phyloP scores from a whole-genome alignment of 2,888 invertebrate genomes.

The Anaspis maculata region DNA sequence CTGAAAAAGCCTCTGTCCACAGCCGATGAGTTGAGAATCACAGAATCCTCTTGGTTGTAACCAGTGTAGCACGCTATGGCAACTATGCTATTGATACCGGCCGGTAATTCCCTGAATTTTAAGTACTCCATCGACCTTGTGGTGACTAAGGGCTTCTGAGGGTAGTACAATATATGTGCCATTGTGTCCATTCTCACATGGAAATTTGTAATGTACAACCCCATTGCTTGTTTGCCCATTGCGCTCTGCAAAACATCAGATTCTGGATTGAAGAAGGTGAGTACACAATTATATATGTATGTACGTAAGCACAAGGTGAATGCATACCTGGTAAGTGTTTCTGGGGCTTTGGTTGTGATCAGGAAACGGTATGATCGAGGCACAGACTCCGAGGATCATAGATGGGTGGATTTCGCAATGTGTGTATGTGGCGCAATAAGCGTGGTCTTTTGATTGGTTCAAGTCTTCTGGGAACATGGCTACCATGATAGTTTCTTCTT shows the following conservation, averaged over 20 bases:
- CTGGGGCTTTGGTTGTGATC: conserved; percentile 99
- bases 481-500: conserved; percentile 99
- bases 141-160: conserved; percentile 97
- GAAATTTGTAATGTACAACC: conserved; percentile 99
- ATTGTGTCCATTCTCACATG: conserved; percentile 99
- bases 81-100: conserved; percentile 97
- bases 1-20: conserved; percentile 96
- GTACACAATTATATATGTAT: conserved; percentile 17
- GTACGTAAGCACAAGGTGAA: conserved; percentile 1
- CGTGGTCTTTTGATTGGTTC: conserved; percentile 81
- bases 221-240: conserved; percentile 99
- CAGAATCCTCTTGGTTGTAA: conserved; percentile 99
- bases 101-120: conserved; percentile 83
- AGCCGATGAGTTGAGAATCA: conserved; percentile 96
- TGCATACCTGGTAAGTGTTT: conserved; percentile 86
- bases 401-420: conserved; percentile 99
- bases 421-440: conserved; percentile 98
- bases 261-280: no score
- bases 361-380: conserved; percentile 99
- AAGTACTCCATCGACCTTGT: conserved; percentile 99
- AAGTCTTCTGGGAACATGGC: conserved; percentile 99
- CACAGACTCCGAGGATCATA: conserved; percentile 99
- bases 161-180: conserved; percentile 97
- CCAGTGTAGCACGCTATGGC: conserved; percentile 99
- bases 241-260: conserved; percentile 71